Conservation (phyloP, 2,888 invertebrate species). For the Heliconius sara region DNA sequence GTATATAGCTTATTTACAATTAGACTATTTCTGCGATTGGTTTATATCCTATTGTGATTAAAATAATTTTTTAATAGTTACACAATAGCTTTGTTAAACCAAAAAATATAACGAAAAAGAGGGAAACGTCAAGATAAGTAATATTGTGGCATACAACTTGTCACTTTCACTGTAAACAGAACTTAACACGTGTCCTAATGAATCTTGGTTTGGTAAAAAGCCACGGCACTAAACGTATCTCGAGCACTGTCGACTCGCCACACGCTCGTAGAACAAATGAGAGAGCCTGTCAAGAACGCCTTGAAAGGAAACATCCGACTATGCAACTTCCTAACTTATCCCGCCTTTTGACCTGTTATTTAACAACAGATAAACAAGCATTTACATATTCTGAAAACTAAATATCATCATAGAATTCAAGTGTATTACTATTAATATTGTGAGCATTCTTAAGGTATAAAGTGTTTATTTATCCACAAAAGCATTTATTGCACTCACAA, state of each 20-base stretch:
- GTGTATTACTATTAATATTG: not conserved
- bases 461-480: too few species aligned
- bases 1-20: not conserved
- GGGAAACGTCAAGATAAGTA: not conserved
- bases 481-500: too few species aligned
- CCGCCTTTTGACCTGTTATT: constrained; percentile 35
- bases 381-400: not conserved
- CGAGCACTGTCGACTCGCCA: constrained; percentile 29
- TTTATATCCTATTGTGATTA: too few species aligned
- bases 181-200: constrained; percentile 14
- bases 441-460: too few species aligned
- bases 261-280: constrained; percentile 31
- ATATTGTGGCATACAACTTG: not conserved
- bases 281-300: constrained; percentile 33
- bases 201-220: constrained; percentile 21
- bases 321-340: constrained; percentile 33
- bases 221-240: constrained; percentile 26
- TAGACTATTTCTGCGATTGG: not conserved
- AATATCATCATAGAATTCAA: not conserved
- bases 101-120: not conserved
- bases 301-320: constrained; percentile 33
- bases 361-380: constrained; percentile 21
- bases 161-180: not conserved
- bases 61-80: too few species aligned
- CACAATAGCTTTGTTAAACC: too few species aligned